A percentile compares a stretch with the other conserved stretches of the same genome.
Evolutionary conservation across 2,113 vertebrate species (phyloP).

Genomic region (Syngnathus typhle): DNA sequence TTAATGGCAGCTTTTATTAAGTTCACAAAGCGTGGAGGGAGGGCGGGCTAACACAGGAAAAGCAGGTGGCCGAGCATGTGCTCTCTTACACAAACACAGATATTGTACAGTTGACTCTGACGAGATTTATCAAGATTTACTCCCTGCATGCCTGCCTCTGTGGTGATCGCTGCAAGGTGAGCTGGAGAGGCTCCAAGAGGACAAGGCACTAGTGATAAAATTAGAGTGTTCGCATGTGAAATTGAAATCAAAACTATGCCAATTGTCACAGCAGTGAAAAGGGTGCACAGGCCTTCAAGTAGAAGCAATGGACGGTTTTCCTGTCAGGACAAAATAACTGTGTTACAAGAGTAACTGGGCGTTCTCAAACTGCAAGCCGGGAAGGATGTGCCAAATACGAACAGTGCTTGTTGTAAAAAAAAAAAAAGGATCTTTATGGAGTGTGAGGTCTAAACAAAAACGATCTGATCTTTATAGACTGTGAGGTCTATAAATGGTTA

Average conservation of each 20-base stretch:
- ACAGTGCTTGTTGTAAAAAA: too few relatives aligned
- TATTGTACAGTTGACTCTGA: slow-evolving; percentile 51
- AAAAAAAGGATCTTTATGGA: too few relatives aligned
- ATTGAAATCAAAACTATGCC: slow-evolving; percentile 20
- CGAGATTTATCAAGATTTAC: slow-evolving; percentile 62
- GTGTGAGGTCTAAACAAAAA: too few relatives aligned
- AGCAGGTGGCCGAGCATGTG: slow-evolving; percentile 63
- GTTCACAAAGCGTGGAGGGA: slow-evolving; percentile 58
- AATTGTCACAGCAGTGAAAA: background rate
- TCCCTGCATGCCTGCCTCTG: slow-evolving; percentile 26
- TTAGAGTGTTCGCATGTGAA: slow-evolving; percentile 21
- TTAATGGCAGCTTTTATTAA: slow-evolving; percentile 72
- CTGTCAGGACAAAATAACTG: too few relatives aligned
- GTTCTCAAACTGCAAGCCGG: too few relatives aligned
- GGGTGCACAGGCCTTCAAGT: too few relatives aligned
- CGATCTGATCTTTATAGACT: too few relatives aligned
- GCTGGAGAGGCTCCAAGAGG: slow-evolving; percentile 26
- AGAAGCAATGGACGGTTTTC: too few relatives aligned
- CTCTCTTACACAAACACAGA: slow-evolving; percentile 56
- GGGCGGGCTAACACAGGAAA: slow-evolving; percentile 46
- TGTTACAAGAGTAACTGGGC: too few relatives aligned
- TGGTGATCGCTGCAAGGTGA: slow-evolving; percentile 32
- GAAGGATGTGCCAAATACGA: too few relatives aligned
- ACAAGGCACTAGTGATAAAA: slow-evolving; percentile 26
- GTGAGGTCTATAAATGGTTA: too few relatives aligned